Conservation (phyloP, 2,113 vertebrate genomes). For the Actenoides hombroni region DNA sequence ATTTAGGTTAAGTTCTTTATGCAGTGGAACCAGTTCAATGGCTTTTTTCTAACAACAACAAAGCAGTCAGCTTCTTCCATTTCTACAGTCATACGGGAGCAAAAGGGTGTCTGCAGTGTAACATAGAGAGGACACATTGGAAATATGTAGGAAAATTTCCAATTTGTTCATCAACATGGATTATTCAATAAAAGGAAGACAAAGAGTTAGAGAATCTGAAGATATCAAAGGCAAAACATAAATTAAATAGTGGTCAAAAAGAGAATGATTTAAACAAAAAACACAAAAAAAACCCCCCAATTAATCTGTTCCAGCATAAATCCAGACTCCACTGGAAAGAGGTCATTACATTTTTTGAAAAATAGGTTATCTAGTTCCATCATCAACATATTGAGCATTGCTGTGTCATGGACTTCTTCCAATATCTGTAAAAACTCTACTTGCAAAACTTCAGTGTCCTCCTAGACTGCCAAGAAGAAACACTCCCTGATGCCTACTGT, state of each 20-base stretch:
- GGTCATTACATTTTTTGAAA: rapidly evolving
- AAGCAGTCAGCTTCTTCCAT: background rate
- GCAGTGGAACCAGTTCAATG: background rate
- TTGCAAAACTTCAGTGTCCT: background rate
- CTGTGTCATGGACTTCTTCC: background rate
- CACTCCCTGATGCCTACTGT: background rate
- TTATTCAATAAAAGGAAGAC: background rate
- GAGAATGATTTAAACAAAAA: background rate
- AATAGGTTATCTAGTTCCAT: background rate
- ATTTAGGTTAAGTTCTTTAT: background rate
- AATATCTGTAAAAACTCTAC: background rate
- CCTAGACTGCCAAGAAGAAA: background rate
- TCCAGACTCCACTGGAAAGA: background rate
- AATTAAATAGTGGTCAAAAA: background rate
- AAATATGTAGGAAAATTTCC: background rate
- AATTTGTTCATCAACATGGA: background rate
- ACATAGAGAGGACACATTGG: background rate
- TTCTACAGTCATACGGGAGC: background rate
- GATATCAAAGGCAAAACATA: background rate
- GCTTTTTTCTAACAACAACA: background rate
- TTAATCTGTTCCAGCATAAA: background rate
- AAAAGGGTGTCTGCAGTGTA: background rate
- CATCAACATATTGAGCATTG: background rate
- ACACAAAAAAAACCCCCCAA: background rate
- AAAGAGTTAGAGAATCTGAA: rapidly evolving